Base-by-base conservation (phyloP, 2,797 vertebrate species). In the Mastacembelus armatus region DNA sequence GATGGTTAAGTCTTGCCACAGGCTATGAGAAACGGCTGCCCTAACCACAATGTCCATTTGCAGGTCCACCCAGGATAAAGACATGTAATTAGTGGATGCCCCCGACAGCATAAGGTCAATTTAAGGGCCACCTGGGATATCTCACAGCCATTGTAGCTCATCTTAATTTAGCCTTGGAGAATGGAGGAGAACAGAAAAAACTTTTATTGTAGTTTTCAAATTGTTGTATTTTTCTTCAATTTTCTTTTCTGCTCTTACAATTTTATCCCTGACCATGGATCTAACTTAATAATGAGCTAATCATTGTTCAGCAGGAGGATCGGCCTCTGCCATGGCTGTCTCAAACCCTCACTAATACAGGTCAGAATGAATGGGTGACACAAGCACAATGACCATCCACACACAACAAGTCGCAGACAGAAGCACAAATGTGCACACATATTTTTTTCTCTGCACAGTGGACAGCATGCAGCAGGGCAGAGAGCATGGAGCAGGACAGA, bases 1-100 rank as follows among this genome's bases (percentile, higher is more conserved):
- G 33, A 51, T 6, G n/a, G 39, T 29, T n/a, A 21, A 49, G 32
- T 50, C 42, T 74, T 32, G 67, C 80, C 63, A 26, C 36, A 60
- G 74, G 64, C 81, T 16, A 14, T 73, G 73, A 79, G 19, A 51
- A 61, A 71, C 7, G 30, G 30, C 74, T 66, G 75, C 43, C 66
- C 49, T 66, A 27, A 74, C 72, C 78, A n/a, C 71, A 29, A 66
- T 27, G 73, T 65, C 66, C 39, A 40, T 24, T n/a, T 33, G 70
- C 51, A 35, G 74, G 64, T 74, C 80, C 84, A 62, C 71, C 77
- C 75, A 39, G 49, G 69, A 67, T 74, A 52, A 78, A 83, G 74
- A 80, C 66, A 32, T 82, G 78, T 69, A 74, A 85, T 85, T 83
- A 83, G 66, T 16, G 4, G 61, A 78, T 48, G 58, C 63, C 79